phyloP scores from a whole-genome alignment of 2,113 vertebrate genomes.

The cat (Felis catus) region DNA sequence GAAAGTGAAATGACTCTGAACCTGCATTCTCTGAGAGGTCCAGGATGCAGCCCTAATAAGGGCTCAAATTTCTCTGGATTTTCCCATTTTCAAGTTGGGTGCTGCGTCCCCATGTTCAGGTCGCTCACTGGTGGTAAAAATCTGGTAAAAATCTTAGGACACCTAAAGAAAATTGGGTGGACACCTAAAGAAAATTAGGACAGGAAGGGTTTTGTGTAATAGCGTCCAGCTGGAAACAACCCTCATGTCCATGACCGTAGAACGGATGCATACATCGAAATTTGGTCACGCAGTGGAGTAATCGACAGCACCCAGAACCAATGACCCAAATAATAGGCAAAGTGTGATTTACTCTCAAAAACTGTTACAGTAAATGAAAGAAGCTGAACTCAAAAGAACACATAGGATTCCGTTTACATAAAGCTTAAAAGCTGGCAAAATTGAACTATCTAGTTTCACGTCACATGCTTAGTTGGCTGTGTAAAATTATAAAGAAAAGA shows the following conservation, averaged over 20 bases:
- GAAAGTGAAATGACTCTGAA: neutral
- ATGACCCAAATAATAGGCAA: no score
- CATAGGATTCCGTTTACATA: neutral
- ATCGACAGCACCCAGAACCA: accelerated
- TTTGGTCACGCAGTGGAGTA: accelerated
- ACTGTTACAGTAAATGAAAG: neutral
- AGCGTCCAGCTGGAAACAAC: neutral
- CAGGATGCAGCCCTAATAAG: neutral
- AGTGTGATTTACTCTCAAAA: neutral
- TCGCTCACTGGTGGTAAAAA: neutral
- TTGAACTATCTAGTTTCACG: no score
- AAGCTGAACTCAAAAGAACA: neutral
- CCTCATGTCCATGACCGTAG: neutral
- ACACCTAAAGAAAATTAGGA: neutral
- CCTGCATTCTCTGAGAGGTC: neutral
- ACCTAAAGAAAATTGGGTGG: neutral
- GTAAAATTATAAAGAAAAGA: neutral
- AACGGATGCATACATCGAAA: accelerated
- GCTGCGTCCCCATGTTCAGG: neutral
- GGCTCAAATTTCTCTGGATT: neutral
- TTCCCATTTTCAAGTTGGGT: neutral
- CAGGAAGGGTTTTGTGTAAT: neutral
- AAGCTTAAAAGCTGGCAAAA: neutral
- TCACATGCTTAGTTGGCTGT: accelerated
- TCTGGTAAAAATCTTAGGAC: neutral